These are phyloP conservation scores for Sisor rabdophorus DNA, from an alignment of 2,113 vertebrate species.

Conservation along the genomic window DNA sequence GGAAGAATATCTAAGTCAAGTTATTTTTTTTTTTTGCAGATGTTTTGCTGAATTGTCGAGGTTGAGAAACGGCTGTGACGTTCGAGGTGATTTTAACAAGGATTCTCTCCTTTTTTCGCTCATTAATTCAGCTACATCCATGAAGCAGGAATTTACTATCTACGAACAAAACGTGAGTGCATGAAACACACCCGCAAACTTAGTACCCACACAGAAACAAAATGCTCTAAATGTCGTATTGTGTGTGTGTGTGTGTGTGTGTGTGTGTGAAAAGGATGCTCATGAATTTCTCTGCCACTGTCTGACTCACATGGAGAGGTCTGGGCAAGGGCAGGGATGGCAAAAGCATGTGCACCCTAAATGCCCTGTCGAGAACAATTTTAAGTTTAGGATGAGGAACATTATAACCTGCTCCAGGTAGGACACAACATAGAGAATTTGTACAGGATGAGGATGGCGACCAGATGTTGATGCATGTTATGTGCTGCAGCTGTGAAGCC, in stretches of 20 bases:
- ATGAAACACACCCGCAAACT: not conserved
- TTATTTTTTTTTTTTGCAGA: not conserved
- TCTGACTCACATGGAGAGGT: not conserved
- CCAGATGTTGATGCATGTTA: not conserved
- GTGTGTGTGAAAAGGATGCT: not conserved
- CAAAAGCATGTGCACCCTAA: not conserved
- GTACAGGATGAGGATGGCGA: not conserved
- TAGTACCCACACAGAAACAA: not conserved
- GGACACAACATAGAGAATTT: not conserved
- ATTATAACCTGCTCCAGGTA: conserved; percentile 11
- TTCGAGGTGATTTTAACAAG: not conserved
- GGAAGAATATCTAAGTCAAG: no score
- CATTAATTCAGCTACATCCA: not conserved
- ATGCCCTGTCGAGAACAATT: conserved; percentile 10
- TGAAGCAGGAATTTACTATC: not conserved
- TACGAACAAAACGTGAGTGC: not conserved
- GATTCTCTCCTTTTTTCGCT: not conserved
- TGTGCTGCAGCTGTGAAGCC: not conserved
- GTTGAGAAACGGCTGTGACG: not conserved
- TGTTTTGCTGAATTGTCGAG: not conserved
- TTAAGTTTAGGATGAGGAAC: not conserved
- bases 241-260: not conserved
- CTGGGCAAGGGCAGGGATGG: not conserved
- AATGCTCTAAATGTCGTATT: no score
- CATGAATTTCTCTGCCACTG: conserved; percentile 2